phyloP scores from a whole-genome alignment of 2,113 vertebrate species.

The Corythaeola cristata region DNA sequence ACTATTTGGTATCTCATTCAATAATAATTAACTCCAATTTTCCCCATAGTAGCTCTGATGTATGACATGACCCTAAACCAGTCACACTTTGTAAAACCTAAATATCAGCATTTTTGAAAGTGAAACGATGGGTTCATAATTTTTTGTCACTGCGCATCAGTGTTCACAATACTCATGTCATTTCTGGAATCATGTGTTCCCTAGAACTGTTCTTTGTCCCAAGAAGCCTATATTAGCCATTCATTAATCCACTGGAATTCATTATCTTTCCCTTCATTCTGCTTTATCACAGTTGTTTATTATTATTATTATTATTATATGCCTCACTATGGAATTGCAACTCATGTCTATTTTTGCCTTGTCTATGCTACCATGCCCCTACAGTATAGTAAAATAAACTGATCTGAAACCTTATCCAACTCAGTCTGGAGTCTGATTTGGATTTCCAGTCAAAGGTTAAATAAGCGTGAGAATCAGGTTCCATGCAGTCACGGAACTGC shows the following conservation, averaged over 20 bases:
- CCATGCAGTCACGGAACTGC: background rate
- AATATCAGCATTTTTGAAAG: background rate
- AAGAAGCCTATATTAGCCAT: background rate
- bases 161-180: background rate
- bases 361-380: background rate
- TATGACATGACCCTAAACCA: background rate
- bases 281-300: too few species aligned
- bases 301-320: background rate
- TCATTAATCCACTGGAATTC: background rate
- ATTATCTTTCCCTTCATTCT: background rate
- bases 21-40: slow-evolving; percentile 2
- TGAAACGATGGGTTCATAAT: background rate
- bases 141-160: background rate
- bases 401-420: background rate
- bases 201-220: background rate
- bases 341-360: background rate
- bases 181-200: background rate
- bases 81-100: background rate
- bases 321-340: background rate
- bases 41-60: background rate
- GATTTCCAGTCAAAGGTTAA: background rate
- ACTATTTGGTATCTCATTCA: background rate
- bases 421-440: background rate
- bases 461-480: background rate
- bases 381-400: background rate